Evolutionary conservation across 2,113 vertebrate genomes (phyloP).

Genomic region (Gadus chalcogrammus): DNA sequence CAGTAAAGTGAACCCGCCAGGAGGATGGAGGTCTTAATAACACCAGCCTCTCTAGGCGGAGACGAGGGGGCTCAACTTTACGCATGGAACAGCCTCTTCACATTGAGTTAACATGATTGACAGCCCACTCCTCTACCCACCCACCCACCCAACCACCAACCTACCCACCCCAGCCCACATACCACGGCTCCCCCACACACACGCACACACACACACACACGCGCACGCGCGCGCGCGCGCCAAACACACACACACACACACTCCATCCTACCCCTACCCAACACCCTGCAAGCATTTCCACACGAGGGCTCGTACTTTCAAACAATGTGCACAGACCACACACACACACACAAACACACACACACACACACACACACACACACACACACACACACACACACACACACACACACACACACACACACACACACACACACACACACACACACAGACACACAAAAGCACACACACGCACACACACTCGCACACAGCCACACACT

Average conservation of each 20-base stretch:
- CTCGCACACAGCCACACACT: constrained; percentile 3
- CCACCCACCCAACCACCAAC: constrained; percentile 10
- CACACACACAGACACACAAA: neutral
- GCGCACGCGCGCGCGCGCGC: neutral
- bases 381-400: neutral
- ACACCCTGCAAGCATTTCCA: neutral
- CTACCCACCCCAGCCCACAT: neutral
- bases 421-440: no score
- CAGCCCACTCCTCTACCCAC: constrained; percentile 28
- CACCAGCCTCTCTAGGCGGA: constrained; percentile 54
- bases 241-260: neutral
- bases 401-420: neutral
- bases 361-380: neutral
- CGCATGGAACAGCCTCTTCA: constrained; percentile 55
- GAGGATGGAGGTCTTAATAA: constrained; percentile 62
- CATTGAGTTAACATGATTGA: constrained; percentile 66
- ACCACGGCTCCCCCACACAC: no score
- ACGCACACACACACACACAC: constrained; percentile 1
- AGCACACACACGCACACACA: neutral
- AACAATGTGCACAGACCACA: neutral
- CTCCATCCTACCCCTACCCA: neutral
- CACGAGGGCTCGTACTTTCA: no score
- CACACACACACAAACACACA: neutral
- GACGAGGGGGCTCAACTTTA: constrained; percentile 54
- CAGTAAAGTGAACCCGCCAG: constrained; percentile 50